Conservation (phyloP, 2,113 vertebrate genomes). For the Glaucomys volans region DNA sequence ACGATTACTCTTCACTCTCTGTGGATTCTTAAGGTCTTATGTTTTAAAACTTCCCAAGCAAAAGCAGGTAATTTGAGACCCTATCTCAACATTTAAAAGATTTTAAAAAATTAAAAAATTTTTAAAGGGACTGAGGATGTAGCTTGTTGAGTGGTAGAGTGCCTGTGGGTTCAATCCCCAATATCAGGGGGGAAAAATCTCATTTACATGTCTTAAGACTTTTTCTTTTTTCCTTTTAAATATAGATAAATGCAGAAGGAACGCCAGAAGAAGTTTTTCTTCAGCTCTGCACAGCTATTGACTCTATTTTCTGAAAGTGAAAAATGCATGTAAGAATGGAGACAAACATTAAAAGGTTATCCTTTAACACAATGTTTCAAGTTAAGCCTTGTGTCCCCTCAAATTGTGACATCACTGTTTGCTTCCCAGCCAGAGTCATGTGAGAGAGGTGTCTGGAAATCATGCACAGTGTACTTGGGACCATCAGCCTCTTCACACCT, state of each 20-base stretch:
- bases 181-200: not conserved
- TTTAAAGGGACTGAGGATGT: not conserved
- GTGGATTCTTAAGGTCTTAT: not conserved
- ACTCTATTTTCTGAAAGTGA: conserved; percentile 86
- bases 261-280: conserved; percentile 92
- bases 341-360: not conserved
- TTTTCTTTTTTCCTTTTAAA: conserved; percentile 43
- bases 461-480: conserved; percentile 77
- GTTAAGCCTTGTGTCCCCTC: conserved; percentile 44
- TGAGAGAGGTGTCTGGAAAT: conserved; percentile 71
- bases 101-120: no score
- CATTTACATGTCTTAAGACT: not conserved
- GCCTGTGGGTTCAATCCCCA: not conserved
- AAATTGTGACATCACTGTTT: conserved; percentile 59
- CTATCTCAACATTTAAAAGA: not conserved
- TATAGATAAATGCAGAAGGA: conserved; percentile 94
- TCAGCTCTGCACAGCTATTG: conserved; percentile 91
- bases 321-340: conserved; percentile 58
- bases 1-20: not conserved
- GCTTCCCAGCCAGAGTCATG: conserved; percentile 15
- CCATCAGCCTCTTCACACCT: not conserved
- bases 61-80: not conserved
- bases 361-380: conserved; percentile 46
- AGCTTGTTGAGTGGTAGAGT: not conserved
- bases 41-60: conserved; percentile 24